Base-by-base conservation (phyloP, 2,113 vertebrate species). In the Ammospiza nelsoni region DNA sequence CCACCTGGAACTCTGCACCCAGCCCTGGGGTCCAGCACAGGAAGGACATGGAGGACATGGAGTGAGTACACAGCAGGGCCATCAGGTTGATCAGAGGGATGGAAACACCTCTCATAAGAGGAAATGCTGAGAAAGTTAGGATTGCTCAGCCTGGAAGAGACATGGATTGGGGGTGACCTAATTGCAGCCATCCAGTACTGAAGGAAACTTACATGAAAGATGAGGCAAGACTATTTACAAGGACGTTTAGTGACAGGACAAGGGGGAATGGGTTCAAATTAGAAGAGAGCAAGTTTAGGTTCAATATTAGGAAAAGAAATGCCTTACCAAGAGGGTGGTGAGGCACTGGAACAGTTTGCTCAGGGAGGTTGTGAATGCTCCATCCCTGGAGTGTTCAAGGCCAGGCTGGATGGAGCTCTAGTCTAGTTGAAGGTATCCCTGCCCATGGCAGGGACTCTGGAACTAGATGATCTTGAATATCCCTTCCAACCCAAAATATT, bases 31-130 rank as follows among this genome's bases (percentile, higher is more conserved):
- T 16, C 4, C 68, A 37, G 15, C 37, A 39, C 37, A 59, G 19
- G 8, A 67, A 20, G 37, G 52, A 44, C 27, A 52, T 20, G 3
- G 16, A 37, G 43, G 43, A 37, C 43, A 44, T 20, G 44, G 44
- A 89, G 15, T 0, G 0, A 81, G 27, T 39, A 2, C 28, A 59
- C 2, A 39, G 33, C 12, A 46, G 27, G 8, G 27, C 23, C 37
- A 21, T 7, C 13, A 28, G 24, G 20, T 5, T 48, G 12, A 41
- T 41, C 37, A 59, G 15, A 58, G 44, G 22, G 22, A 16, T 66
- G 77, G 44, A 52, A 59, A 7, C 5, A 24, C 12, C 7, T 74
- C 59, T 44, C 9, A 15, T 43, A 4, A 29, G 35, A 59, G 22
- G 33, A 66, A 66, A 58, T 10, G 15, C 12, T 21, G 37, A 39